Percentiles rank a stretch among this genome's conserved stretches.
phyloP scores from a whole-genome alignment of 2,888 invertebrate genomes.

The Drosophila kokeensis region DNA sequence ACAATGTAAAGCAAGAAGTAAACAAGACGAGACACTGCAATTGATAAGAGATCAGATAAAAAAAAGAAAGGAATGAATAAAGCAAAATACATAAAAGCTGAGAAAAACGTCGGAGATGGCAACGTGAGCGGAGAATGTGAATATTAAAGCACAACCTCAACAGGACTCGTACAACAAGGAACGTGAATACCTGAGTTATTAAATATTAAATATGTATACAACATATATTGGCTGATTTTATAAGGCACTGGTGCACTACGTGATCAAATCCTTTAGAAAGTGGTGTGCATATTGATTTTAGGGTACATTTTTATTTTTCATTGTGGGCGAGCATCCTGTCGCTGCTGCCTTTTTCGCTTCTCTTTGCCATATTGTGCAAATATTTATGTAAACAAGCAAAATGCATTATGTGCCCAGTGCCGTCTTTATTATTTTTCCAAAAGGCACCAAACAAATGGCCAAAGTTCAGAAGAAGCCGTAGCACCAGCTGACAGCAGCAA shows the following conservation, averaged over 20 bases:
- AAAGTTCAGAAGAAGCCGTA: constrained; percentile 47
- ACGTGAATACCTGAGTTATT: neutral
- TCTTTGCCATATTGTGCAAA: constrained; percentile 42
- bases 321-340: constrained; percentile 17
- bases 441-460: constrained; percentile 55
- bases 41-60: constrained; percentile 44
- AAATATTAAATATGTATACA: neutral
- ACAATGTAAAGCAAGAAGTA: constrained; percentile 41
- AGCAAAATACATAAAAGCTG: constrained; percentile 17
- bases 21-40: constrained; percentile 41
- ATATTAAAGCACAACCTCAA: neutral
- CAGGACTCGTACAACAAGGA: neutral
- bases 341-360: neutral
- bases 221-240: constrained; percentile 1
- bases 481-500: constrained; percentile 9
- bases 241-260: neutral
- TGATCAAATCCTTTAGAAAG: constrained; percentile 3
- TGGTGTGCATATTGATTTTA: constrained; percentile 4
- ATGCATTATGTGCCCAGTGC: constrained; percentile 63
- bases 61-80: constrained; percentile 2
- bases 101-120: constrained; percentile 22
- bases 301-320: neutral
- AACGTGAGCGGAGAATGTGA: constrained; percentile 10
- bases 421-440: constrained; percentile 63
- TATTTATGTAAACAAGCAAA: constrained; percentile 69